A percentile compares a stretch with the other conserved stretches of the same genome.
Conservation (phyloP, 2,797 vertebrate species). For the Allobates femoralis region DNA sequence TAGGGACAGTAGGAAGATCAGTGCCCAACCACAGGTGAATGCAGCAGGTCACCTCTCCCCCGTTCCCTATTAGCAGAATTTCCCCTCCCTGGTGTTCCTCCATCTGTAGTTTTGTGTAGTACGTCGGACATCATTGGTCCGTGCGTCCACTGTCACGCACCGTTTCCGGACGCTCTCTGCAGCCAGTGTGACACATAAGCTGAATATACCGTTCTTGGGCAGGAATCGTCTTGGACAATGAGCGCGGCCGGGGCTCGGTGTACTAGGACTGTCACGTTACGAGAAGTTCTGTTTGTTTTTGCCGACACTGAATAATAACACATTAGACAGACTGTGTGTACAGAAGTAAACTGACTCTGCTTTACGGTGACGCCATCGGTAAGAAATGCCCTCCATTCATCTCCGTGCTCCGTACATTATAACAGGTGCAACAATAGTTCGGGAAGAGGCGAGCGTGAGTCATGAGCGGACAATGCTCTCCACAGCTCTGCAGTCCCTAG, state of each 20-base stretch:
- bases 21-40: too few relatives aligned
- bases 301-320: conserved; percentile 9
- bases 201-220: not conserved
- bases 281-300: conserved; percentile 21
- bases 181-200: too few relatives aligned
- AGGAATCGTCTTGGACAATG: not conserved
- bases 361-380: conserved; percentile 8
- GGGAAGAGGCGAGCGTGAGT: conserved; percentile 12
- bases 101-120: too few relatives aligned
- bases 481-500: conserved; percentile 10
- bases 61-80: too few relatives aligned
- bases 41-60: too few relatives aligned
- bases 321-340: conserved; percentile 4
- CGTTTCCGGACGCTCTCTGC: too few relatives aligned
- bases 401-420: conserved; percentile 15
- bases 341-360: conserved; percentile 24
- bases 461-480: conserved; percentile 15
- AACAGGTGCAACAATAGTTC: conserved; percentile 11
- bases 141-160: too few relatives aligned
- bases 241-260: not conserved
- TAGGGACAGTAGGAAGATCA: too few relatives aligned
- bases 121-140: too few relatives aligned
- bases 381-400: conserved; percentile 31
- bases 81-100: too few relatives aligned
- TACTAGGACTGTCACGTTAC: not conserved